Evolutionary conservation across 1,140 invertebrate species (phyloP).

Genomic region (Trinorchestia longiramus): DNA sequence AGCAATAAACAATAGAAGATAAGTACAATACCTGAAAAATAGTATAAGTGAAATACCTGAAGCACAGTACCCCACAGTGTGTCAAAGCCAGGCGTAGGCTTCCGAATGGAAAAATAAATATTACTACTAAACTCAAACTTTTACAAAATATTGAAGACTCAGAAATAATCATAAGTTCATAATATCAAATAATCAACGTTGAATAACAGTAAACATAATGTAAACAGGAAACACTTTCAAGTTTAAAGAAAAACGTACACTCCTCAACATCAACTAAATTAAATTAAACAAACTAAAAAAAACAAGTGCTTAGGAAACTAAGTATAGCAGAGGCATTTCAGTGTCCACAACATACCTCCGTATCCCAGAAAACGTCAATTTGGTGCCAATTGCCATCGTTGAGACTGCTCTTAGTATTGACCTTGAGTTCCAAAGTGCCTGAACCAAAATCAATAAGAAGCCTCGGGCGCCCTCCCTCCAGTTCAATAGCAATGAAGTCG

Average conservation of each 20-base stretch:
- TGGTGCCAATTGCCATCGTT: constrained; percentile 97
- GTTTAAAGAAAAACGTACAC: background rate
- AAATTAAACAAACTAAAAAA: background rate
- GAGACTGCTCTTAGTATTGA: constrained; percentile 86
- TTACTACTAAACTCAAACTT: no score
- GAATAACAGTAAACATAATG: background rate
- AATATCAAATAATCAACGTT: background rate
- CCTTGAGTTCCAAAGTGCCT: constrained; percentile 87
- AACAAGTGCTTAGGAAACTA: background rate
- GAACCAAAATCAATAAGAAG: constrained; percentile 95
- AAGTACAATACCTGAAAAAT: background rate
- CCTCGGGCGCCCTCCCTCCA: constrained; percentile 89
- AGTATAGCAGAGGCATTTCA: background rate
- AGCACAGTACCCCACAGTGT: background rate
- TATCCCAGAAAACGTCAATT: constrained; percentile 94
- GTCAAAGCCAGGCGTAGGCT: background rate
- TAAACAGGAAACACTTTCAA: background rate
- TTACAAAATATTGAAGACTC: background rate
- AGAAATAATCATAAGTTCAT: background rate
- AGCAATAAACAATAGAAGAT: background rate
- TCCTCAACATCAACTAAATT: background rate
- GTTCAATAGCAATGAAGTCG: constrained; percentile 94
- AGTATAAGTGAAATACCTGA: background rate
- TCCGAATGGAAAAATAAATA: background rate
- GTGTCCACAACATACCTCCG: constrained; percentile 75